Conservation (phyloP, 1,140 invertebrate genomes). For the Trachelipus rathkii region DNA sequence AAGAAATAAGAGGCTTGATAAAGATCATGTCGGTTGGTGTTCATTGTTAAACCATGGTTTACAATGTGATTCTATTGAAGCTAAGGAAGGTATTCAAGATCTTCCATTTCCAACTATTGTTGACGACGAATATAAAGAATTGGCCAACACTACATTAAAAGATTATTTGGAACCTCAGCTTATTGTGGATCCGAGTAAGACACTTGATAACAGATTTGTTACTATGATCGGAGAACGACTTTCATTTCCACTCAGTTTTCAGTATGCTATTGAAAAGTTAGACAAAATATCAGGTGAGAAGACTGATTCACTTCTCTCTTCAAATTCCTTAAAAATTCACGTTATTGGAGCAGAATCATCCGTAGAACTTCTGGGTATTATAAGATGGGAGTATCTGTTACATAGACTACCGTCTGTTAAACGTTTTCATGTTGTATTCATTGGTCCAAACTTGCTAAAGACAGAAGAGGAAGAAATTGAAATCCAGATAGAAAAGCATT, state of each 20-base stretch:
- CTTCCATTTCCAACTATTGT: conserved; percentile 30
- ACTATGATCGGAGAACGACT: conserved; percentile 30
- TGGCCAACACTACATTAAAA: conserved; percentile 14
- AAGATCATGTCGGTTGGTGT: conserved; percentile 30
- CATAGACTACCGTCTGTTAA: conserved; percentile 32
- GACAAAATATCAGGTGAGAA: not conserved
- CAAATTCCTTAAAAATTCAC: conserved; percentile 24
- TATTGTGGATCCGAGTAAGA: not conserved
- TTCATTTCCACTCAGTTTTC: conserved; percentile 30
- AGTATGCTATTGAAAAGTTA: conserved; percentile 28
- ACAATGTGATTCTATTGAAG: conserved; percentile 30
- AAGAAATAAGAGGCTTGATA: not conserved
- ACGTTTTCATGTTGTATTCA: conserved; percentile 31
- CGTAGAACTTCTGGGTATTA: conserved; percentile 36
- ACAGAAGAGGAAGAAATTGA: conserved; percentile 22
- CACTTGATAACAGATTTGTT: conserved; percentile 25
- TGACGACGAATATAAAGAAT: conserved; percentile 24
- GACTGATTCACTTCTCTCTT: not conserved
- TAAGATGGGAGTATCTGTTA: conserved; percentile 39
- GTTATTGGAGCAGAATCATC: conserved; percentile 32
- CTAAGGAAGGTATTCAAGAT: conserved; percentile 34
- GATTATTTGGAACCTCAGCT: conserved; percentile 21
- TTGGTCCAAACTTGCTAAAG: conserved; percentile 38
- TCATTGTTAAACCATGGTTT: conserved; percentile 16
- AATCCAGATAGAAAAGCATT: conserved; percentile 18